Conservation (phyloP, 2,888 invertebrate species). For the Leptopilina myrica region DNA sequence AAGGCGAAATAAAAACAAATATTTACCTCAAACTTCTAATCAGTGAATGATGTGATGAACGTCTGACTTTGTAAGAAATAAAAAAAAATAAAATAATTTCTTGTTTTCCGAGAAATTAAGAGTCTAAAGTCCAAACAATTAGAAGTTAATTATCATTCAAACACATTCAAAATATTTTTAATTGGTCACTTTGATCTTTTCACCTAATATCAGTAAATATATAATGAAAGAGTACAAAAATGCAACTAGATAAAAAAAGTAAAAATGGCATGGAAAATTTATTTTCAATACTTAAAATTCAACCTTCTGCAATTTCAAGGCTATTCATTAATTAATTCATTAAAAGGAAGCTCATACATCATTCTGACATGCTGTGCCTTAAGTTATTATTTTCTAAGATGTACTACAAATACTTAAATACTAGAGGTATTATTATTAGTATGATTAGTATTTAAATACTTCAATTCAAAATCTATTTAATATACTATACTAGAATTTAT, state of each 20-base stretch:
- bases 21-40: slow-evolving; percentile 44
- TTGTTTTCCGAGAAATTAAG: slow-evolving; percentile 17
- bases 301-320: too few relatives aligned
- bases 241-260: not conserved
- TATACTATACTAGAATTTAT: too few relatives aligned
- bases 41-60: not conserved
- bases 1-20: slow-evolving; percentile 37
- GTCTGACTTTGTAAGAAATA: slow-evolving; percentile 11
- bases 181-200: not conserved
- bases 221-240: not conserved
- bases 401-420: too few relatives aligned
- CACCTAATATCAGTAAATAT: not conserved
- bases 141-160: not conserved
- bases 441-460: too few relatives aligned
- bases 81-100: slow-evolving; percentile 11
- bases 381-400: too few relatives aligned
- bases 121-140: slow-evolving; percentile 29
- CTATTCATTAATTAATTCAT: too few relatives aligned
- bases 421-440: too few relatives aligned
- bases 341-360: too few relatives aligned
- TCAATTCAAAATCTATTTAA: too few relatives aligned
- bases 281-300: too few relatives aligned
- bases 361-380: too few relatives aligned
- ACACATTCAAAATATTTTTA: not conserved
- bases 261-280: not conserved